Evolutionary conservation across 2,113 vertebrate species (phyloP).

Genomic region (Proteles cristata): DNA sequence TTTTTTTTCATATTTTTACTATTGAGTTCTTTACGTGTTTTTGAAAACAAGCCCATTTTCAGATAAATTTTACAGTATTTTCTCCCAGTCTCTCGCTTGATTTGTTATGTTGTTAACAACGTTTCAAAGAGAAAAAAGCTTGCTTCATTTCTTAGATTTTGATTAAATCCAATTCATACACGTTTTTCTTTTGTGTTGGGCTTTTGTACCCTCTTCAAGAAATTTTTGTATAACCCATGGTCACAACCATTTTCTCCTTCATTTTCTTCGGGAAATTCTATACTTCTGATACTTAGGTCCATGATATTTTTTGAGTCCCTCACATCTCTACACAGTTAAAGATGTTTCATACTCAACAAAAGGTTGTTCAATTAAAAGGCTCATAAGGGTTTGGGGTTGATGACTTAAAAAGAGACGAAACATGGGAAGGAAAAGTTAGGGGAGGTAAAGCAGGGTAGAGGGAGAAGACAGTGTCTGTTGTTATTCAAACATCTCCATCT

Average conservation of each 20-base stretch:
- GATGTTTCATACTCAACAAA: neutral
- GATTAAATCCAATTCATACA: neutral
- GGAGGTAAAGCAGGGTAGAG: neutral
- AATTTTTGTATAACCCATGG: neutral
- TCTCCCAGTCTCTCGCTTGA: neutral
- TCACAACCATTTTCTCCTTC: neutral
- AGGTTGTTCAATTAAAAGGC: neutral
- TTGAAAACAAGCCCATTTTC: neutral
- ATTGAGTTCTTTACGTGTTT: neutral
- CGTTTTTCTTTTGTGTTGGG: neutral
- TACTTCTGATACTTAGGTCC: neutral
- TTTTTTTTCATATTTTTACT: neutral
- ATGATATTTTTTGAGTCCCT: neutral
- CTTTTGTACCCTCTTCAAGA: neutral
- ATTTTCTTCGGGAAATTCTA: neutral
- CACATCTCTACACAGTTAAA: neutral
- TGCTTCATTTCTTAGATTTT: neutral
- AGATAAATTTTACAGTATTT: neutral
- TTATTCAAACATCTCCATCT: neutral
- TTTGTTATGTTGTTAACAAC: neutral
- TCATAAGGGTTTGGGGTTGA: neutral
- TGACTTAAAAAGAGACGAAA: neutral
- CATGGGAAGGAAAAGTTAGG: neutral
- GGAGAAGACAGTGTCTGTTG: neutral
- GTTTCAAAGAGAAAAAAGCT: neutral